Evolutionary conservation across 2,888 invertebrate species (phyloP), one percentile per base, ranked within the genome.

Genomic region (Clunio marinus): DNA sequence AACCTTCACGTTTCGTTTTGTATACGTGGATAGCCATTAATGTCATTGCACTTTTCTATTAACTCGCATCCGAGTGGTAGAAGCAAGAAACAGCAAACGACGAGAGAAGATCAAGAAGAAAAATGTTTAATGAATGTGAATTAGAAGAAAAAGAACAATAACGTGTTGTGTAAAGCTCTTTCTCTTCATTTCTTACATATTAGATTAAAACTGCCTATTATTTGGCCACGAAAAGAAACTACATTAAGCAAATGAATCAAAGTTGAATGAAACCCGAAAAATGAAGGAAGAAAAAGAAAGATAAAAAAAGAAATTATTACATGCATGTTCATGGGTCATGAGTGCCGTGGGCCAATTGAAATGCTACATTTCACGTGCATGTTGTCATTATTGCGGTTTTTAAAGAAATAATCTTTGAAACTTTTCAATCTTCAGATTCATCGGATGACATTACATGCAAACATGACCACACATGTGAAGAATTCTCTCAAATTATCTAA

Each of bases 51-150:
- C 63, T 46, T 63, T 27, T 46, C 25, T 37, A 28, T 24, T 37
- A 37, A 13, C 13, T 28, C 22, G 32, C 24, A 58, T 58, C 8
- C 20, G 22, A 51, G 22, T 17, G 4, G 35, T 8, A 32, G n/a
- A n/a, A 35, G 20, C 8, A 60, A 37, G 41, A 24, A 25, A 60
- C 17, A 60, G 41, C 5, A n/a, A 60, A 24, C 17, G 22, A 60
- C 20, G 10, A 27, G n/a, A 58, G n/a, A 8, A 20, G 15, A 57
- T 15, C 15, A 24, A 58, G 32, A 17, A 58, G 17, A 63, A 22
- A 28, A 37, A 37, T 59, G 25, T 62, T 41, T 62, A 62, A 62
- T 62, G 62, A 62, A 62, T 62, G 62, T 37, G 62, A 62, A 62
- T 41, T 62, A 51, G 51, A 51, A 57, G 25, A 20, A 27, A n/a